phyloP scores from a whole-genome alignment of 2,113 vertebrate genomes.

The Baryphthengus martii region DNA sequence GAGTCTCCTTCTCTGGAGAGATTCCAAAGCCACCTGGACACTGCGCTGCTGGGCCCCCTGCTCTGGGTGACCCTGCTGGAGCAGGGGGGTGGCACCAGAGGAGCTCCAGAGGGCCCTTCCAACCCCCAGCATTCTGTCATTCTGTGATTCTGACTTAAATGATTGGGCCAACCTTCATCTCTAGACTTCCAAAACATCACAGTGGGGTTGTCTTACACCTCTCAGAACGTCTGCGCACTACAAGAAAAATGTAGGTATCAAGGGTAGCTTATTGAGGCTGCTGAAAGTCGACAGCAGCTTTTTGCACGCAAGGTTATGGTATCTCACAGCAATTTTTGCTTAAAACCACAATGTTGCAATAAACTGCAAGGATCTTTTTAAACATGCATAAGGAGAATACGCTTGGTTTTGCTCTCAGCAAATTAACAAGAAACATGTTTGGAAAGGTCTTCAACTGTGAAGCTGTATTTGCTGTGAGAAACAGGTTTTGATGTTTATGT shows the following conservation, averaged over 20 bases:
- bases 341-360: background rate
- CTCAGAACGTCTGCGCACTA: background rate
- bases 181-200: background rate
- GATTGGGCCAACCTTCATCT: background rate
- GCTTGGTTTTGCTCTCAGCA: background rate
- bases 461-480: background rate
- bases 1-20: background rate
- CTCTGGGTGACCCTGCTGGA: background rate
- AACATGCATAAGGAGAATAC: background rate
- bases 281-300: background rate
- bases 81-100: background rate
- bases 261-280: background rate
- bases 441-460: background rate
- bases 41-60: background rate
- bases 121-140: background rate
- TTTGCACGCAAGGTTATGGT: background rate
- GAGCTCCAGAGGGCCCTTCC: background rate
- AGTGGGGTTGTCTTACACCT: background rate
- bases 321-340: background rate
- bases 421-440: background rate
- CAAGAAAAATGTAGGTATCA: background rate
- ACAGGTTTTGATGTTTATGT: background rate
- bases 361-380: background rate
- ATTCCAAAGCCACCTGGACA: background rate
- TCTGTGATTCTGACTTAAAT: background rate